Evolutionary conservation across 2,797 vertebrate genomes (phyloP).

Genomic region (Carduelis carduelis): DNA sequence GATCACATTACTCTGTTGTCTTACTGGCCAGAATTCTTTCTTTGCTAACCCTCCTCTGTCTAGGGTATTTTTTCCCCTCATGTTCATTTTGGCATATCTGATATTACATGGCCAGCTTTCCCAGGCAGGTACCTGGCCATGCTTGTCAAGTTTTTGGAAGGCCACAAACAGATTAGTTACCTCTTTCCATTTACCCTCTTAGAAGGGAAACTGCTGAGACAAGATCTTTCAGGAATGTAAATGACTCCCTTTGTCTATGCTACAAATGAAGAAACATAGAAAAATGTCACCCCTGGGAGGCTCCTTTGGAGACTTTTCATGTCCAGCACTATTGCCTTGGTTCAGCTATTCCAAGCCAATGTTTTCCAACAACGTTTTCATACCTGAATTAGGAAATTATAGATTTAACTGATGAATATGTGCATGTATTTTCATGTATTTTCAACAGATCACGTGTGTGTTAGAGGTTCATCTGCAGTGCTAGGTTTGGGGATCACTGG

Average conservation of each 20-base stretch:
- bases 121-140: not conserved
- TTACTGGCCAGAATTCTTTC: not conserved
- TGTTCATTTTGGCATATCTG: not conserved
- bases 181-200: not conserved
- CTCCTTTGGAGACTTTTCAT: not conserved
- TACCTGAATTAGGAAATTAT: not conserved
- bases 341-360: not conserved
- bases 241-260: not conserved
- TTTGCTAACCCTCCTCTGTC: not conserved
- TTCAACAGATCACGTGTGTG: not conserved
- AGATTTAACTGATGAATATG: not conserved
- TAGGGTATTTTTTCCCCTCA: not conserved
- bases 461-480: not conserved
- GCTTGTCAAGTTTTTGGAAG: not conserved
- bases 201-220: conserved; percentile 8
- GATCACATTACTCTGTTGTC: not conserved
- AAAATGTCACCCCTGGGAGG: not conserved
- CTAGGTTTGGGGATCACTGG: not conserved
- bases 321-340: not conserved
- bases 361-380: not conserved
- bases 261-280: not conserved
- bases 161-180: not conserved
- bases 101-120: not conserved
- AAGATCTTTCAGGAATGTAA: not conserved
- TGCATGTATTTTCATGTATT: not conserved